Base-by-base conservation (phyloP, 2,113 vertebrate species). In the Oncorhynchus nerka region DNA sequence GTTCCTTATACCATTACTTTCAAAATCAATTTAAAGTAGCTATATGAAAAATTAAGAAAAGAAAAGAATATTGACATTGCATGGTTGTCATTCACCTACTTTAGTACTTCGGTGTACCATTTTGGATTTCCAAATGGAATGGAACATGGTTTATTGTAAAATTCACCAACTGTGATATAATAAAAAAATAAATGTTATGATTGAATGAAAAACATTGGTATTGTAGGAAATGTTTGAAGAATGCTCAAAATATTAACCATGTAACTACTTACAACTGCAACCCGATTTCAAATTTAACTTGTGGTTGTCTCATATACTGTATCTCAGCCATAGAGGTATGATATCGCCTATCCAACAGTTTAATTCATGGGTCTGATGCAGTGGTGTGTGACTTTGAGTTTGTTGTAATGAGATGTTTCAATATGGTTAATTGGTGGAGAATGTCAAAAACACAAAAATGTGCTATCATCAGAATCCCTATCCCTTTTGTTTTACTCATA, bases 401-500 rank as follows among this genome's bases (percentile, higher is more conserved):
- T n/a, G 59, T 61, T n/a, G 9, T 61, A 61, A 61, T 51, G 11
- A 51, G 3, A 51, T 61, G 51, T 61, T 61, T 61, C 11, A 20
- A 7, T n/a, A n/a, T 22, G 59, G 19, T 13, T 22, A 62, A 62
- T 24, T 22, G 19, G 59, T 9, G 59, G 8, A 62, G 6, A 67
- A 67, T 67, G 13, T 67, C 39, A 45, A 45, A 45, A 45, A 11
- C 39, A 11, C 9, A 1, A 24, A 32, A 67, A 15, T 67, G 8
- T 1, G 9, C 22, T 26, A 26, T 30, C 24, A 19, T 30, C n/a
- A 9, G 12, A 11, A 28, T 66, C 4, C 26, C 5, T 28, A 13
- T 67, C 65, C 2, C 22, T 28, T 28, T 67, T 34, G 3, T 68
- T 83, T 69, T 80, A 73, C 79, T 30, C 79, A 79, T 88, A 79